Base-by-base conservation (phyloP, 2,888 invertebrate genomes). In the Gonocerus acuteangulatus region DNA sequence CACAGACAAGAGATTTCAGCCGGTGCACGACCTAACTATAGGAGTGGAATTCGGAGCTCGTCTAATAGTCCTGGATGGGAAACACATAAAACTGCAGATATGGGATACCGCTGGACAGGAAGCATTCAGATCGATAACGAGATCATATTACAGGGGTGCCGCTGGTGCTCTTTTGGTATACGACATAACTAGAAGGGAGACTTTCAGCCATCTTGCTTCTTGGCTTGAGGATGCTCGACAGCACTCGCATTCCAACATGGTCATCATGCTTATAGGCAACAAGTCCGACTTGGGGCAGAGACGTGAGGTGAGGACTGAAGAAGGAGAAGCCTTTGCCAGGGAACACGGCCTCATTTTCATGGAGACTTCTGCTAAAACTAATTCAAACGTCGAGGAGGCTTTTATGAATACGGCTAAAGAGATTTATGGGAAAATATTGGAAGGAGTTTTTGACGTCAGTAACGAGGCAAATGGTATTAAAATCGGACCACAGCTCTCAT, bases 381-480 rank as follows among this genome's bases (percentile, higher is more conserved):
- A 99, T 1, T 95, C 95, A 60, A 99, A 99, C 75, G 99, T 99
- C 44, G 99, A 99, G 75, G 99, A 99, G 79, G 99, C 99, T 27
- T 99, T 99, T 78, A 99, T 99, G 70, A 94, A 97, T 76, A 99
- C 99, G 56, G 99, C 99, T 69, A 96, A 96, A 78, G 97, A 97
- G 80, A 99, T 99, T 73, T 99, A 99, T 76, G 95, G 97, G 75
- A 99, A 99, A 79, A 99, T 99, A 68, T 97, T 99, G 75, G 99
- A 99, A 76, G 99, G 99, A 62, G 96, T 97, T 47, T 97, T 99
- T 74, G 97, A 99, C 77, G 95, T 99, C 72, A 97, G 96, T 75
- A 99, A 99, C 79, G 99, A 99, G 88, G 97, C 99, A 68, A 99
- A 99, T 76, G 97, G 99, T 71, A 99, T 99, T 75, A 99, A 99